phyloP scores from a whole-genome alignment of 2,888 invertebrate genomes.

The Pseudococcus longispinus region DNA sequence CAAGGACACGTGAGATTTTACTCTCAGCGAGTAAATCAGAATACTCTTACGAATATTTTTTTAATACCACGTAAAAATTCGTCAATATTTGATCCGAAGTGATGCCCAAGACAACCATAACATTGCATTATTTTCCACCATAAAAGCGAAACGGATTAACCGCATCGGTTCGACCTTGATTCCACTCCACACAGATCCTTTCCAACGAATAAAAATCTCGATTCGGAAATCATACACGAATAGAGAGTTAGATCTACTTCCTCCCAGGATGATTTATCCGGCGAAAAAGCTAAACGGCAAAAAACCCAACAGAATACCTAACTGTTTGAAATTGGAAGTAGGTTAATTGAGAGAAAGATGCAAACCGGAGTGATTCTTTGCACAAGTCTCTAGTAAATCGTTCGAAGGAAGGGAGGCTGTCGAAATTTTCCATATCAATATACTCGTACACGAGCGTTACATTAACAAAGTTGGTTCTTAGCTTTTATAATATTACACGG shows the following conservation, averaged over 20 bases:
- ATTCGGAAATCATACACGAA: not conserved
- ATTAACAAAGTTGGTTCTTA: constrained; percentile 6
- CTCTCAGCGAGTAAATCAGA: not conserved
- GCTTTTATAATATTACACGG: not conserved
- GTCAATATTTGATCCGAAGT: not conserved
- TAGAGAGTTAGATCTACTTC: not conserved
- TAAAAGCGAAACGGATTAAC: not conserved
- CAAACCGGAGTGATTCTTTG: not conserved
- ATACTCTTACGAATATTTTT: not conserved
- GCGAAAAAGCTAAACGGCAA: not conserved
- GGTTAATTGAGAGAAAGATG: constrained; percentile 26
- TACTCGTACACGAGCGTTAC: constrained; percentile 22
- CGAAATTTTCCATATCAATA: constrained; percentile 33
- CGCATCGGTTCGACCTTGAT: not conserved
- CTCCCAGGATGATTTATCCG: not conserved
- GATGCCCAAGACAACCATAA: not conserved
- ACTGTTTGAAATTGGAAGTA: not conserved
- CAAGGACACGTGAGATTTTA: not conserved
- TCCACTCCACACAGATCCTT: not conserved
- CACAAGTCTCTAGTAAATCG: not conserved
- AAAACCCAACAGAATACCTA: not conserved
- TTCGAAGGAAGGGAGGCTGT: not conserved
- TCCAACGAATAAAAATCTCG: not conserved
- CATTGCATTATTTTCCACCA: not conserved
- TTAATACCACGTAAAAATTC: not conserved